Evolutionary conservation across 2,888 invertebrate genomes (phyloP).

Genomic region (Deilephila porcellus): DNA sequence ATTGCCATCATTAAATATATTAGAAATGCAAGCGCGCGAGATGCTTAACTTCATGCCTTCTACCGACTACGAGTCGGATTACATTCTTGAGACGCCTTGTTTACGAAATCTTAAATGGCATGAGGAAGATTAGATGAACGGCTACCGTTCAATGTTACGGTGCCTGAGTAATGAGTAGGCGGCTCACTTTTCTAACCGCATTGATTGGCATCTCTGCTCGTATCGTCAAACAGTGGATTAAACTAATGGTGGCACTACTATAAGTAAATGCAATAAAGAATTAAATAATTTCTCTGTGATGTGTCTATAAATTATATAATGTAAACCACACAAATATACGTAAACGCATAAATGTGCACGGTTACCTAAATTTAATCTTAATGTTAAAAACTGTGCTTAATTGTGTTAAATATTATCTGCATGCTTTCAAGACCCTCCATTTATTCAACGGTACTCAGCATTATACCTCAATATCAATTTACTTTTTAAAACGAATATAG

Average conservation of each 20-base stretch:
- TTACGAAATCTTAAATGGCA: conserved; percentile 23
- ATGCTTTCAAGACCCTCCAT: neutral
- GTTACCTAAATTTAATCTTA: neutral
- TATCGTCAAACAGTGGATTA: neutral
- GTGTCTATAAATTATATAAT: neutral
- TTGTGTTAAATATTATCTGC: neutral
- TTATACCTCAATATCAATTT: neutral
- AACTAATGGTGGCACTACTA: neutral
- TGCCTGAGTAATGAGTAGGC: conserved; percentile 2
- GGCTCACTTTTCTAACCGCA: neutral
- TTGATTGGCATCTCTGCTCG: neutral
- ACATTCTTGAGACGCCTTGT: conserved; percentile 12
- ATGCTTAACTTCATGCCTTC: neutral
- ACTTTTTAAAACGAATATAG: neutral
- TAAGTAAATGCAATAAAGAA: neutral
- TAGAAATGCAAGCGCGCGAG: conserved; percentile 36
- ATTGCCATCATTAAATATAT: conserved; percentile 50
- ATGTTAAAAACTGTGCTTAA: neutral
- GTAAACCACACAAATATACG: neutral
- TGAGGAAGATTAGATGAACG: conserved; percentile 1
- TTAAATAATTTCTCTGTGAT: too few relatives aligned
- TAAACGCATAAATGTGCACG: neutral
- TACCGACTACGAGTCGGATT: conserved; percentile 1
- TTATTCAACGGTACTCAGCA: neutral
- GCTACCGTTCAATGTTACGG: conserved; percentile 22